Conservation (phyloP, 2,888 invertebrate species). For the Fissipunctia ypsillon region DNA sequence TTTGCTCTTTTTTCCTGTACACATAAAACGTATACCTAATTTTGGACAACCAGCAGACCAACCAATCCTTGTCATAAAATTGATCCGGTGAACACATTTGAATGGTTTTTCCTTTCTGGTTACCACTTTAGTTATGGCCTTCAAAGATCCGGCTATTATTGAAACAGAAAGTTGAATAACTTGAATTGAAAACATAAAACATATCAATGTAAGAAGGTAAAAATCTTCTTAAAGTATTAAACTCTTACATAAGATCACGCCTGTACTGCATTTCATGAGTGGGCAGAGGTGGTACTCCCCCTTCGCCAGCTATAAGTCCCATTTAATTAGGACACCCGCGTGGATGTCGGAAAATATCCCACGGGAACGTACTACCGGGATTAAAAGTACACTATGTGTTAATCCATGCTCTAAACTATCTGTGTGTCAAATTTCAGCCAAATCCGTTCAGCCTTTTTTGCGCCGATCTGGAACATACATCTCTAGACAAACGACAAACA, state of each 20-base stretch:
- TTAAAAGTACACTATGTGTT: not conserved
- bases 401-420: not conserved
- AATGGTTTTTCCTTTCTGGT: not conserved
- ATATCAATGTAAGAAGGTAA: not conserved
- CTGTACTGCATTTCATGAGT: not conserved
- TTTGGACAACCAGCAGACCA: too few relatives aligned
- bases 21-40: not conserved
- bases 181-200: not conserved
- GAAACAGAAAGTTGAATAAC: slow-evolving; percentile 26
- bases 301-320: not conserved
- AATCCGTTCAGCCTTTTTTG: not conserved
- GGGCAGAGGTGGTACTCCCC: not conserved
- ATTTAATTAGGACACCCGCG: not conserved
- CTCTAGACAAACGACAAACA: not conserved
- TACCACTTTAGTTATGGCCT: not conserved
- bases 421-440: not conserved
- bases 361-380: not conserved
- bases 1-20: not conserved
- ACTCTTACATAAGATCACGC: not conserved
- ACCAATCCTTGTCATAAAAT: not conserved
- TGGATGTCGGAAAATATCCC: not conserved
- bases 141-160: slow-evolving; percentile 4
- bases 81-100: not conserved
- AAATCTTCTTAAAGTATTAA: not conserved
- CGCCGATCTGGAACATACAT: not conserved